Conservation (phyloP, 2,113 vertebrate species). For the Tor tambroides region DNA sequence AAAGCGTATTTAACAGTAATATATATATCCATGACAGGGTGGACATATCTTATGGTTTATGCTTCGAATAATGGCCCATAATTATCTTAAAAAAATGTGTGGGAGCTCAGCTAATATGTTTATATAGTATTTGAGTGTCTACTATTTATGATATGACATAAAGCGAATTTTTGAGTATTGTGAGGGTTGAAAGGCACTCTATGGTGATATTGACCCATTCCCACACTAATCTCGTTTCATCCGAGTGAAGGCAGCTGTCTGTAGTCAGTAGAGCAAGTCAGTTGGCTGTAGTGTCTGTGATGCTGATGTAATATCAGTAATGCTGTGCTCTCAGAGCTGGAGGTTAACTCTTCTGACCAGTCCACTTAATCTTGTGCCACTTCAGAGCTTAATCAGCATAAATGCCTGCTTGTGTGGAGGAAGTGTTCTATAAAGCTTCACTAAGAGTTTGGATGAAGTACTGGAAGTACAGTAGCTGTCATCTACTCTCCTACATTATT, state of each 20-base stretch:
- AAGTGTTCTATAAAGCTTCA: not conserved
- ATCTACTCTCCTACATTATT: not conserved
- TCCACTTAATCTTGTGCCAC: constrained; percentile 36
- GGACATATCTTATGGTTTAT: too few species aligned
- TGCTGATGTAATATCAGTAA: not conserved
- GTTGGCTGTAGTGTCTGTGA: not conserved
- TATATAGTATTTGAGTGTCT: too few species aligned
- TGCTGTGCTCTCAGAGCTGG: not conserved
- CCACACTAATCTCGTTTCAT: not conserved
- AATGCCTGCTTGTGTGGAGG: constrained; percentile 12
- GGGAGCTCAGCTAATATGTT: too few species aligned
- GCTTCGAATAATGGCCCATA: too few species aligned
- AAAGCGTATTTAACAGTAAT: too few species aligned
- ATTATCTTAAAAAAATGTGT: too few species aligned
- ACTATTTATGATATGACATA: too few species aligned
- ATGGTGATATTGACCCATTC: too few species aligned
- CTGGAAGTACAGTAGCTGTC: not conserved
- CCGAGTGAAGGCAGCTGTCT: not conserved
- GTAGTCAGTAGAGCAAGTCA: not conserved
- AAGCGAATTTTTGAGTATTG: too few species aligned
- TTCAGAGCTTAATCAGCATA: constrained; percentile 25
- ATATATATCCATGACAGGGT: too few species aligned
- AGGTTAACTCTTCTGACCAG: constrained; percentile 27
- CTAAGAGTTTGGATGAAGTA: not conserved
- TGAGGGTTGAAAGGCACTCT: too few species aligned